phyloP scores from a whole-genome alignment of 2,797 vertebrate species.

The Aeoliscus strigatus region DNA sequence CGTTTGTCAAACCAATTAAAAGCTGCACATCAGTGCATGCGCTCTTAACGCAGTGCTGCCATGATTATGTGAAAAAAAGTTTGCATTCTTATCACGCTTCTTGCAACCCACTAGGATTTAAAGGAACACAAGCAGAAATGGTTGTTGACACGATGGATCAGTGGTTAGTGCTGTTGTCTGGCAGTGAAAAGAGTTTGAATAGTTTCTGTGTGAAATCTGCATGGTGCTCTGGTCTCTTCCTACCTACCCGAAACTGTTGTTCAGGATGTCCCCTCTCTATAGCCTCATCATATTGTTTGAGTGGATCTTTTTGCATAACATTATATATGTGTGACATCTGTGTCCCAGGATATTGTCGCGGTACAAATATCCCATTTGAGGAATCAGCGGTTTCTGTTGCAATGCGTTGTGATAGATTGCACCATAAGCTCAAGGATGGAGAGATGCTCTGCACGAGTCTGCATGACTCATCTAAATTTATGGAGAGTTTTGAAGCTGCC shows the following conservation, averaged over 20 bases:
- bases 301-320: not conserved
- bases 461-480: slow-evolving; percentile 59
- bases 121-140: slow-evolving; percentile 10
- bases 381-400: slow-evolving; percentile 23
- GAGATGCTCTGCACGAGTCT: slow-evolving; percentile 15
- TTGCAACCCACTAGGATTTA: slow-evolving; percentile 10
- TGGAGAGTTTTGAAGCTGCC: slow-evolving; percentile 42
- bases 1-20: slow-evolving; percentile 59
- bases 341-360: not conserved
- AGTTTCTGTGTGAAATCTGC: too few relatives aligned
- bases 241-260: too few relatives aligned
- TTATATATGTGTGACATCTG: not conserved
- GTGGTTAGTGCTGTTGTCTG: too few relatives aligned
- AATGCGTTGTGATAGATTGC: slow-evolving; percentile 29
- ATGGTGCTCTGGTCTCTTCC: too few relatives aligned
- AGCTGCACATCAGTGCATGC: slow-evolving; percentile 16
- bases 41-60: slow-evolving; percentile 37
- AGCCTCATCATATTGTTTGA: not conserved
- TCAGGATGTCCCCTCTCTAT: too few relatives aligned
- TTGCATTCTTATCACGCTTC: slow-evolving; percentile 30
- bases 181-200: too few relatives aligned
- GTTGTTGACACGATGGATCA: not conserved
- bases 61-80: slow-evolving; percentile 38
- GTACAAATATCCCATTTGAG: slow-evolving; percentile 3
- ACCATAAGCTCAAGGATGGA: slow-evolving; percentile 24